Base-by-base conservation (phyloP, 2,888 invertebrate genomes). In the Ditula angustiorana region DNA sequence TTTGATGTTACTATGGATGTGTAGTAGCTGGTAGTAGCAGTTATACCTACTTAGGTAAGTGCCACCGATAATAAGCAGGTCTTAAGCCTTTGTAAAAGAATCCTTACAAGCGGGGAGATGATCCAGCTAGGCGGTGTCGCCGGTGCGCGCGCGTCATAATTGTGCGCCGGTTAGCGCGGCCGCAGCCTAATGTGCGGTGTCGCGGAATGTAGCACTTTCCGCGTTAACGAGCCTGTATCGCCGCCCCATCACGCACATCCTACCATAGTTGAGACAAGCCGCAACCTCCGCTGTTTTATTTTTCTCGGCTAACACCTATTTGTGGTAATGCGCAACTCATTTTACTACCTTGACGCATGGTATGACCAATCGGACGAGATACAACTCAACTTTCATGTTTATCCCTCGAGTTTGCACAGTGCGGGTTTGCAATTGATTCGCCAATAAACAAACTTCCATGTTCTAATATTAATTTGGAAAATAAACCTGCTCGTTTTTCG, bases 101-200 rank as follows among this genome's bases (percentile, higher is more conserved):
- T 63, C 63, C 63, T 19, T 57, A 63, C 57, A 63, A 63, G 63
- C 24, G 50, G 33, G 33, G 57, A 41, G 37, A 61, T 61, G 55
- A 63, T 63, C 10, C 33, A 24, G 53, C 53, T 28, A 23, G 23
- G 33, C 30, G 53, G 53, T 33, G 33, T 53, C 35, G 53, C 53
- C 16, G 23, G 21, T 13, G 50, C 70, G 67, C 66, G 67, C 71
- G 75, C 74, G 70, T 70, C 76, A 84, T 87, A 87, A 88, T 87
- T 87, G 83, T 77, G 80, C 44, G 55, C 61, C 56, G 67, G 67
- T 68, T 69, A 66, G 65, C 64, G 67, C 76, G 69, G 81, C 81
- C 81, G 74, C 83, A 81, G 78, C 76, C 77, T 86, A 84, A 87
- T 87, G 85, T 87, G 88, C 86, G 88, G 88, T 86, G 82, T 76